Evolutionary conservation across 2,888 invertebrate species (phyloP), one percentile per base, ranked within the genome.

Genomic region (Ormyrus labotus): DNA sequence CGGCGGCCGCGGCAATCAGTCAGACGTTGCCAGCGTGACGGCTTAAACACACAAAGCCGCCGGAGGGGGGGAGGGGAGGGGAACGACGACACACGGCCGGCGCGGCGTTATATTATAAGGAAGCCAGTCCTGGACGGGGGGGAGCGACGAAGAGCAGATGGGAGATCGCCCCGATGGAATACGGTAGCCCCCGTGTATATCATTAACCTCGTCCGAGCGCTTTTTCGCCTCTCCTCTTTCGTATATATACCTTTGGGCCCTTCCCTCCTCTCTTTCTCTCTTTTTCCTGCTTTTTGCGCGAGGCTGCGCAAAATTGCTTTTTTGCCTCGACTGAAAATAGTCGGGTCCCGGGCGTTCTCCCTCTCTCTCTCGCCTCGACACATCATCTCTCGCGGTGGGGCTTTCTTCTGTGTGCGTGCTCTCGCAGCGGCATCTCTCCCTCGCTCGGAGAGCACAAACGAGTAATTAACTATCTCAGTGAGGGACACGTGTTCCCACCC

Each of bases 391-490:
- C 19, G 13, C 13, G 13, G 53, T 57, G 63, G 34, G 63, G 34
- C 75, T 72, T 64, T 77, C 58, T 73, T 68, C 60, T 6, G 51
- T 61, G 48, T 9, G 1, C 53, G 9, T 19, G 13, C 53, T 47
- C 50, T 11, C 67, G n/a, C 51, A 10, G 68, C 65, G 34, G 55
- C 60, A 45, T 83, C 82, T 82, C 85, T 78, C 83, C 79, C 83
- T 80, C 82, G 78, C 67, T 61, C 67, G 84, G 85, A 85, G 87
- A 85, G 87, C 88, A 87, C 89, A 89, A 90, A 90, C 89, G 89
- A 90, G 90, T 90, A 90, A 90, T 90, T 90, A 90, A 90, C 90
- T 89, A 88, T 90, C 89, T 89, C 88, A 88, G 87, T 85, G 87
- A 88, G 88, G 88, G 89, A 90, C 90, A 90, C 89, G 90, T 90